Evolutionary conservation across 2,113 vertebrate species (phyloP).

Genomic region (Mobula hypostoma): DNA sequence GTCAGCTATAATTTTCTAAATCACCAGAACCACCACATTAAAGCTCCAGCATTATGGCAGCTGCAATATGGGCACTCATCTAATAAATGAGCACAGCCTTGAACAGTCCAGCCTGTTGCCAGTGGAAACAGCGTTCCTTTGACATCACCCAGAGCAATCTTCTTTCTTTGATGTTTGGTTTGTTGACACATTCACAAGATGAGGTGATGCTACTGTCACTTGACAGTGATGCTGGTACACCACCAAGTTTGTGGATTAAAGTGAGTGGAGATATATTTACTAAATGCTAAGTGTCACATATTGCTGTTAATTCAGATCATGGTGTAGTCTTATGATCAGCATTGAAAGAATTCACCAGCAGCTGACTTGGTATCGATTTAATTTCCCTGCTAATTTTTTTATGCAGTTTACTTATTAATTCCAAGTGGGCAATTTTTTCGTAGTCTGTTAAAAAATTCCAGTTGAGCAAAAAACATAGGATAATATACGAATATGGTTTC

Average conservation of each 20-base stretch:
- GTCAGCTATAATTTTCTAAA: neutral
- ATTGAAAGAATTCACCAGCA: neutral
- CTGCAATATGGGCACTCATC: constrained; percentile 21
- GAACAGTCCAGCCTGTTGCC: constrained; percentile 25
- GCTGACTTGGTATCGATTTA: constrained; percentile 1
- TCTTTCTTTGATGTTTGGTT: constrained; percentile 25
- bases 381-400: constrained; percentile 11
- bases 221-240: neutral
- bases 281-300: neutral
- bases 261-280: neutral
- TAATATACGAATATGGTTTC: neutral
- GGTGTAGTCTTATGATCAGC: neutral
- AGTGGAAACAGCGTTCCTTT: neutral
- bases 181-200: neutral
- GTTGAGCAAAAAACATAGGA: neutral
- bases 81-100: constrained; percentile 28
- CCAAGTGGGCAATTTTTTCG: neutral
- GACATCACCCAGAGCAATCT: constrained; percentile 28
- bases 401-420: neutral
- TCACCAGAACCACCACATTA: constrained; percentile 11
- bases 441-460: neutral
- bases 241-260: neutral
- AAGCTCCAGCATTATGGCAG: neutral
- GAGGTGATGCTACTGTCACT: neutral
- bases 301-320: neutral